phyloP scores from a whole-genome alignment of 2,888 invertebrate species.

The Euplexia lucipara region DNA sequence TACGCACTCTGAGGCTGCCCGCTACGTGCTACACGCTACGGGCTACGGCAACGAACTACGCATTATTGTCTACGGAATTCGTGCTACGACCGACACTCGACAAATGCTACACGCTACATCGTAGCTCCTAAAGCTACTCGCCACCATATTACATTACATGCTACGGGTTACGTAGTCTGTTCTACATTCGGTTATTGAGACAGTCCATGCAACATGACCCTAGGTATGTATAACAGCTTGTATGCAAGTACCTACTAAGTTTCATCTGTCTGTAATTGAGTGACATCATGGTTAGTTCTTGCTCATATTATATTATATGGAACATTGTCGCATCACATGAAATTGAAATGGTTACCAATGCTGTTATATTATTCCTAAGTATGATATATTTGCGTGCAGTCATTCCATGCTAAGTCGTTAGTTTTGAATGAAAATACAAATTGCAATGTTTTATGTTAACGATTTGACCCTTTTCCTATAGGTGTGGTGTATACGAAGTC shows the following conservation, averaged over 20 bases:
- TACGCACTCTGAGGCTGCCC: neutral
- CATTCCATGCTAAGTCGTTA: slow-evolving; percentile 4
- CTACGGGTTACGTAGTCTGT: neutral
- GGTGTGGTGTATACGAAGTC: too few species aligned
- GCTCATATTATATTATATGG: slow-evolving; percentile 28
- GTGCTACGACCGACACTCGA: too few species aligned
- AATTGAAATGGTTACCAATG: slow-evolving; percentile 44
- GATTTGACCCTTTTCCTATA: too few species aligned
- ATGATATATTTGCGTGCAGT: slow-evolving; percentile 16
- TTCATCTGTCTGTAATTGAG: slow-evolving; percentile 30
- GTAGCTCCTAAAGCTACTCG: too few species aligned
- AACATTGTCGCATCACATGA: slow-evolving; percentile 15
- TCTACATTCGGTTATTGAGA: neutral
- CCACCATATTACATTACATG: too few species aligned
- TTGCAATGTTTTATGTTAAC: neutral
- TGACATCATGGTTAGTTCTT: slow-evolving; percentile 51
- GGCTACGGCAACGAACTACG: neutral
- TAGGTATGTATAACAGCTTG: slow-evolving; percentile 1
- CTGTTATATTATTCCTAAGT: slow-evolving; percentile 34
- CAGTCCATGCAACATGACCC: neutral
- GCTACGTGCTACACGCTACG: neutral
- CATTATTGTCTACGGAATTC: neutral
- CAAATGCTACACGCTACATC: neutral
- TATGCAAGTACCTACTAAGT: neutral
- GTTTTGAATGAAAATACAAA: slow-evolving; percentile 14